Conservation (phyloP, 1,140 invertebrate species). For the Brachystomella parvula region DNA sequence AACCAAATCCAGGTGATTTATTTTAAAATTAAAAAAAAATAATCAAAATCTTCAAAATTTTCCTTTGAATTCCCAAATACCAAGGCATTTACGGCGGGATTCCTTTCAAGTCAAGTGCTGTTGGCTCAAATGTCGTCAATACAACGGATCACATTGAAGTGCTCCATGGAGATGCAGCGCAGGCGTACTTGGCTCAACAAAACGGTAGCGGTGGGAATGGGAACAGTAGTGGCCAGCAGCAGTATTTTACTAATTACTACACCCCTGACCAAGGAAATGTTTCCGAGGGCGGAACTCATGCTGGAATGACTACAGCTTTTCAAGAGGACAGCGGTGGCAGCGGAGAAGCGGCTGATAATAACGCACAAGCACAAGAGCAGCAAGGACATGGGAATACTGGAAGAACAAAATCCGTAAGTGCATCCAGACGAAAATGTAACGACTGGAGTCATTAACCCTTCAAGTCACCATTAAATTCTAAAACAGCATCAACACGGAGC, state of each 20-base stretch:
- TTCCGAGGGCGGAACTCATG: background rate
- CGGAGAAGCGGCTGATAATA: background rate
- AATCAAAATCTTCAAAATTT: no score
- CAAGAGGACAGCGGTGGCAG: background rate
- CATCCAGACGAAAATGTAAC: no score
- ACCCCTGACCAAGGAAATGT: background rate
- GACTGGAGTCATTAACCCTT: no score
- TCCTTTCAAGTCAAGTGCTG: no score
- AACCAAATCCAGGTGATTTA: no score
- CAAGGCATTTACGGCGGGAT: no score
- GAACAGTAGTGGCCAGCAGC: background rate
- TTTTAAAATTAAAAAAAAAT: no score
- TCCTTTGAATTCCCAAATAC: no score
- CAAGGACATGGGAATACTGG: no score
- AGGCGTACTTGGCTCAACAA: slow-evolving; percentile 7
- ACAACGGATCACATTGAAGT: slow-evolving; percentile 4
- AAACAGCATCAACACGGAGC: background rate
- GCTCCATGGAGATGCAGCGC: background rate
- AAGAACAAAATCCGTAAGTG: no score
- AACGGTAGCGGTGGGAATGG: background rate
- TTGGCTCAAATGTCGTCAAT: background rate
- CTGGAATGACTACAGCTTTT: background rate
- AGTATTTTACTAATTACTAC: background rate
- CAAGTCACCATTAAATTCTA: background rate
- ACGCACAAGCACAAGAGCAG: no score